Conservation (phyloP, 2,113 vertebrate species). For the Eublepharis macularius region DNA sequence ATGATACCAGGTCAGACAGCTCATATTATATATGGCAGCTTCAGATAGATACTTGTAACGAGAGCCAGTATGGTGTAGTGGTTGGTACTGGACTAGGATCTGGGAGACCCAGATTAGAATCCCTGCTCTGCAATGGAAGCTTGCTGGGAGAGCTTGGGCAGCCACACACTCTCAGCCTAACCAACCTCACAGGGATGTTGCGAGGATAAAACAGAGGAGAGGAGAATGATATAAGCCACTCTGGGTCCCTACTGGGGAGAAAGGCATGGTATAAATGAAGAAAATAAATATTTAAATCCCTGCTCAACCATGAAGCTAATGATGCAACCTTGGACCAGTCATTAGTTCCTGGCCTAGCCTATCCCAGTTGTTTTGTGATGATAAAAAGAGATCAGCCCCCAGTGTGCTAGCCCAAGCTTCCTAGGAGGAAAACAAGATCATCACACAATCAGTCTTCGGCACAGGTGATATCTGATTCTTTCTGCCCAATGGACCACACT, state of each 20-base stretch:
- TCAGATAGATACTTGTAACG: not conserved
- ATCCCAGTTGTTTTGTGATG: too few species aligned
- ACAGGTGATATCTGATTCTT: not conserved
- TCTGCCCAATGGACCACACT: not conserved
- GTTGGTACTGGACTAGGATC: too few species aligned
- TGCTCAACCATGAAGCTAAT: not conserved
- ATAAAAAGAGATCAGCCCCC: not conserved
- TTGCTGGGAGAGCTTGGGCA: not conserved
- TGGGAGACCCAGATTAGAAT: not conserved
- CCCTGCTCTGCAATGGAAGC: not conserved
- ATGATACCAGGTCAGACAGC: not conserved
- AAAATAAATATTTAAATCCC: not conserved
- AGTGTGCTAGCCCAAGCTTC: not conserved
- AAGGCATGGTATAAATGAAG: too few species aligned
- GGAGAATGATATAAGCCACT: too few species aligned
- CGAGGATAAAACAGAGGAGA: too few species aligned
- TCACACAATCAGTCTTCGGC: too few species aligned
- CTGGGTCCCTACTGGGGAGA: too few species aligned
- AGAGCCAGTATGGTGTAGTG: too few species aligned
- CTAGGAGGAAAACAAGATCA: not conserved
- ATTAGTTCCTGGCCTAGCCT: not conserved
- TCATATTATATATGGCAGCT: not conserved
- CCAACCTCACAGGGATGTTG: not conserved
- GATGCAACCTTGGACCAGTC: too few species aligned
- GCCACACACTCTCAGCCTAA: not conserved